A percentile compares a stretch with the other conserved stretches of the same genome.
Conservation (phyloP, 2,888 invertebrate genomes). For the Colletes collaris region DNA sequence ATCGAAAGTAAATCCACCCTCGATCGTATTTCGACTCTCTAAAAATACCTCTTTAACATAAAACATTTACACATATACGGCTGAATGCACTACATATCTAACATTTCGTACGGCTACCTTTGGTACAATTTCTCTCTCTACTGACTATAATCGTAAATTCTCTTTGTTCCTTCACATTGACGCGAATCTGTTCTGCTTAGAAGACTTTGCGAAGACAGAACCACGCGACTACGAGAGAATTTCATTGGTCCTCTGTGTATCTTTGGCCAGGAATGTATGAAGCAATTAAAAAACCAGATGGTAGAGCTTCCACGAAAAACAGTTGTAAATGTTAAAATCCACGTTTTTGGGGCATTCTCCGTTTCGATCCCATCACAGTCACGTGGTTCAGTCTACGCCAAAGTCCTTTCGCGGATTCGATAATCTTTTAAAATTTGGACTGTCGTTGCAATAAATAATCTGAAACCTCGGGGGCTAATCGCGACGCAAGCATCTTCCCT, state of each 20-base stretch:
- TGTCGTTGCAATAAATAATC: slow-evolving; percentile 29
- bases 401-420: too few relatives aligned
- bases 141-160: slow-evolving; percentile 74
- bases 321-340: too few relatives aligned
- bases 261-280: too few relatives aligned
- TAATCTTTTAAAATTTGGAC: neutral
- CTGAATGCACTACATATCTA: slow-evolving; percentile 47
- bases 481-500: too few relatives aligned
- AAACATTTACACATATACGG: slow-evolving; percentile 56
- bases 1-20: slow-evolving; percentile 13
- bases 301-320: too few relatives aligned
- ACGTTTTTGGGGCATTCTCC: neutral
- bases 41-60: slow-evolving; percentile 28
- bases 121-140: slow-evolving; percentile 77
- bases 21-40: slow-evolving; percentile 8
- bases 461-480: neutral
- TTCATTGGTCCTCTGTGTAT: too few relatives aligned
- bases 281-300: too few relatives aligned
- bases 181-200: neutral
- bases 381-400: neutral
- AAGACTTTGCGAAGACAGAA: too few relatives aligned
- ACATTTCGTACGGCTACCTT: slow-evolving; percentile 74
- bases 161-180: slow-evolving; percentile 60
- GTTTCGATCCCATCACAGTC: too few relatives aligned
- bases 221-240: too few relatives aligned